A percentile compares a stretch with the other conserved stretches of the same genome.
Conservation (phyloP, 2,113 vertebrate genomes). For the Colossoma macropomum region DNA sequence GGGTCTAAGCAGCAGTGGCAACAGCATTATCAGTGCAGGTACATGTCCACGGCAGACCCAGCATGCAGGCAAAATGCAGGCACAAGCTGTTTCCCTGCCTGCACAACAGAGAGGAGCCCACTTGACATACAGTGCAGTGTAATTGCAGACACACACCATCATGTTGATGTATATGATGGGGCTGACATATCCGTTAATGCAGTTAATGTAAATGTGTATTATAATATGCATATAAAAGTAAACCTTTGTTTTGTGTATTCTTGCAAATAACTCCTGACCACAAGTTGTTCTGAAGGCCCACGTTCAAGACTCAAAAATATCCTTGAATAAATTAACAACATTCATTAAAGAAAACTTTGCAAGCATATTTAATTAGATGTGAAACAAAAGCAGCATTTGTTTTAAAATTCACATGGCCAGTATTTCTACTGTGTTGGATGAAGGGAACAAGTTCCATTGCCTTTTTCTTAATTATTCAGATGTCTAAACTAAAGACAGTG, state of each 20-base stretch:
- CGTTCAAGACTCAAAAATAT: neutral
- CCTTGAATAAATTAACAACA: neutral
- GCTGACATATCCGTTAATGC: conserved; percentile 54
- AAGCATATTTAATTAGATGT: neutral
- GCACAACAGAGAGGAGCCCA: conserved; percentile 48
- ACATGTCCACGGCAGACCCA: conserved; percentile 45
- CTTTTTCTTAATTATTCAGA: neutral
- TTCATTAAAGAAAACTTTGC: neutral
- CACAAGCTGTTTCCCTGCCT: conserved; percentile 62
- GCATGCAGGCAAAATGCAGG: conserved; percentile 59
- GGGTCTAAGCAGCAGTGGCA: conserved; percentile 44
- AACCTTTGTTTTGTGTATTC: no score
- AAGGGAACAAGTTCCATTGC: neutral
- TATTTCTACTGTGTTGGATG: neutral
- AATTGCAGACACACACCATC: conserved; percentile 49
- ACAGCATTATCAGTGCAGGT: conserved; percentile 47
- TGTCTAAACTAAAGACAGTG: neutral
- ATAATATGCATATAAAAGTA: neutral
- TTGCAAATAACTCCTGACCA: neutral
- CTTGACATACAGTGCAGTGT: conserved; percentile 51
- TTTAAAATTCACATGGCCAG: neutral
- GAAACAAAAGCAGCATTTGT: neutral
- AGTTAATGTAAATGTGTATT: no score
- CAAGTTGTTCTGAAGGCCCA: neutral
- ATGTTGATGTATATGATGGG: neutral